Evolutionary conservation across 2,888 invertebrate species (phyloP), one percentile per base, ranked within the genome.

Genomic region (Thera britannica): DNA sequence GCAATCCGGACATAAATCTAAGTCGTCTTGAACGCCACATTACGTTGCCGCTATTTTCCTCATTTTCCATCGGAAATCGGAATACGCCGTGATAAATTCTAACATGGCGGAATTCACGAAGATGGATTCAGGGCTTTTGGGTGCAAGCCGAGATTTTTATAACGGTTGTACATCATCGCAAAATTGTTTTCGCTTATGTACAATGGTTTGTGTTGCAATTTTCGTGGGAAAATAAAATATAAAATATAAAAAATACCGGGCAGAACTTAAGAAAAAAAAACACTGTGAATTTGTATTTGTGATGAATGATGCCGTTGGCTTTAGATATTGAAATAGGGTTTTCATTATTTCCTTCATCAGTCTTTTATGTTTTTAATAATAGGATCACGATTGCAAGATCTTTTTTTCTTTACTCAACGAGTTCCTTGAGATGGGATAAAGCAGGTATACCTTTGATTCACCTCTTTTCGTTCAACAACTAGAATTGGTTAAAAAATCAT

Each of bases 1-100:
- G 84, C 78, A 81, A 85, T 79, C 86, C 87, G 90, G 90, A 88
- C 84, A 88, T 90, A 87, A 89, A 87, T 86, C 87, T 83, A 77
- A 81, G 80, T 79, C 74, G 70, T 72, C 72, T 73, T 74, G 75
- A 80, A 77, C 77, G 72, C 73, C 72, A 75, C 75, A 81, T 80
- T 80, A 78, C 74, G 72, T 73, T 73, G 67, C 70, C 72, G 79
- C 79, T 81, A 82, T 83, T 82, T 83, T 82, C 80, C 75, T 80
- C 78, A 72, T 77, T 79, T 70, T 81, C 81, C 81, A 81, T 79
- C 78, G 75, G 72, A 72, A 76, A 81, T 79, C 78, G 75, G 72
- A 72, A 76, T 79, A 79, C 79, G 76, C 70, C 64, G 68, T 38
- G 55, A 71, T 67, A 65, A 66, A 69, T 72, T 65, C 57, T 49